phyloP scores from a whole-genome alignment of 2,888 invertebrate species.

The Ochlodes sylvanus region DNA sequence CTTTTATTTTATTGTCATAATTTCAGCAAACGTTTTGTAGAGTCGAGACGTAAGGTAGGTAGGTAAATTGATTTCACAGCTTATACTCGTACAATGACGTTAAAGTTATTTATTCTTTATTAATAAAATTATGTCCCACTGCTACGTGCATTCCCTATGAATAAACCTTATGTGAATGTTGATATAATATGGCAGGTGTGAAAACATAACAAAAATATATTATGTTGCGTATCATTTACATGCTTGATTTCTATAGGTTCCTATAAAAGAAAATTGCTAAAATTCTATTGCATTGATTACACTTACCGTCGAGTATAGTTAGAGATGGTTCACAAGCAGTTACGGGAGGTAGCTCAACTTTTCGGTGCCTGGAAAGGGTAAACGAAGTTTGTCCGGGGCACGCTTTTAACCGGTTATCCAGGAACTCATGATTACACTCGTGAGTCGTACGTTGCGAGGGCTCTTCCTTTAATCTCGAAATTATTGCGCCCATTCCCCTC shows the following conservation, averaged over 20 bases:
- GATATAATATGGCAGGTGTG: background rate
- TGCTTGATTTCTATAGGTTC: background rate
- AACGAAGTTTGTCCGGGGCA: slow-evolving; percentile 81
- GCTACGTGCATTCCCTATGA: too few species aligned
- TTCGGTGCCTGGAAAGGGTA: slow-evolving; percentile 86
- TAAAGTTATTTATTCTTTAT: too few species aligned
- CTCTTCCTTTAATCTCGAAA: slow-evolving; percentile 64
- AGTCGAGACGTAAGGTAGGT: too few species aligned
- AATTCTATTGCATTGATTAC: background rate
- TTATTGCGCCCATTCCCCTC: slow-evolving; percentile 76
- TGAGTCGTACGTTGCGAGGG: slow-evolving; percentile 60
- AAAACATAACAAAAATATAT: background rate
- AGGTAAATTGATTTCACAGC: too few species aligned
- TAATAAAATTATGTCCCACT: too few species aligned
- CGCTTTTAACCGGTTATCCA: slow-evolving; percentile 75
- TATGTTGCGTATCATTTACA: too few species aligned
- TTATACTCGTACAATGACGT: too few species aligned
- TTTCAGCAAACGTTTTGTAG: too few species aligned
- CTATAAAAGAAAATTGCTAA: background rate
- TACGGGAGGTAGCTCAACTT: slow-evolving; percentile 85
- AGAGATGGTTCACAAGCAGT: slow-evolving; percentile 65
- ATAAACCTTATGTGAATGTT: too few species aligned
- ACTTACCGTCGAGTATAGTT: slow-evolving; percentile 71
- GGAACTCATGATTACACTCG: slow-evolving; percentile 76
- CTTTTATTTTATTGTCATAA: too few species aligned